Evolutionary conservation across 2,888 invertebrate genomes (phyloP).

Genomic region (Cerceris ruficornis): DNA sequence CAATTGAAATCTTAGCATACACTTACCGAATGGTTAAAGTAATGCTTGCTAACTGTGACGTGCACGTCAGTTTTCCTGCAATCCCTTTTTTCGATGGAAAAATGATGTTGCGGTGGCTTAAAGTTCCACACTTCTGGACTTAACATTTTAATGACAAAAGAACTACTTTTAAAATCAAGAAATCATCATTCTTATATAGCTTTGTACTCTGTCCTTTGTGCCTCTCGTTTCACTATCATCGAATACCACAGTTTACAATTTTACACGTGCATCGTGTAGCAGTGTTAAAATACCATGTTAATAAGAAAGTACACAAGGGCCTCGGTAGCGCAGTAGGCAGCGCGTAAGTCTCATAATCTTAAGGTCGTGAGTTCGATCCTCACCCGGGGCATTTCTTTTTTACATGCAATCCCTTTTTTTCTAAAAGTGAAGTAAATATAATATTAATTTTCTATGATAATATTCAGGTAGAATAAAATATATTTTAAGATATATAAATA

Average conservation of each 20-base stretch:
- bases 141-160: slow-evolving; percentile 80
- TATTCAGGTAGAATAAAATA: too few species aligned
- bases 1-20: slow-evolving; percentile 10
- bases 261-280: slow-evolving; percentile 16
- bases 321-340: slow-evolving; percentile 79
- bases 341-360: slow-evolving; percentile 81
- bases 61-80: slow-evolving; percentile 68
- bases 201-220: neutral
- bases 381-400: slow-evolving; percentile 89
- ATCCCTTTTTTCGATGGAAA: slow-evolving; percentile 75
- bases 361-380: slow-evolving; percentile 98
- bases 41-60: slow-evolving; percentile 79
- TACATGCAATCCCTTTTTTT: neutral
- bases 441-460: too few species aligned
- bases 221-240: neutral
- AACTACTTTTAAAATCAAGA: neutral
- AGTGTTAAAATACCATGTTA: too few species aligned
- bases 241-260: slow-evolving; percentile 5
- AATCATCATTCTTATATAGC: slow-evolving; percentile 3
- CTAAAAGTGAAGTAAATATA: slow-evolving; percentile 2
- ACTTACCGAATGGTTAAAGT: slow-evolving; percentile 84
- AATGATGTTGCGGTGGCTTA: slow-evolving; percentile 80
- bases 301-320: neutral
- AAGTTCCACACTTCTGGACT: slow-evolving; percentile 84
- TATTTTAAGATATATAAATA: neutral